Base-by-base conservation (phyloP, 2,797 vertebrate genomes). In the Scolopax rusticola region DNA sequence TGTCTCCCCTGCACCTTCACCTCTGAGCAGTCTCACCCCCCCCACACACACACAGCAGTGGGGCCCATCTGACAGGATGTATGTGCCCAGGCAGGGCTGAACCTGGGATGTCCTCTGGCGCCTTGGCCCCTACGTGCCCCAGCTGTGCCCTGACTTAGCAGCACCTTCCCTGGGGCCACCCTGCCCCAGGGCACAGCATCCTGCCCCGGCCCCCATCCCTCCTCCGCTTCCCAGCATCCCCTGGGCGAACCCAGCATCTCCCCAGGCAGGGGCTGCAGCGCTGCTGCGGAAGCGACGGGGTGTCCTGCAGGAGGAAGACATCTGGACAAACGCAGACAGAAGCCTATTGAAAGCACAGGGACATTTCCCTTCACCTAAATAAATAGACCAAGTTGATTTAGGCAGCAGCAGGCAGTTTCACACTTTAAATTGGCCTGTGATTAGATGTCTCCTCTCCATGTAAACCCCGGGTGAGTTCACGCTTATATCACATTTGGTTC, bases 51-150 rank as follows among this genome's bases (percentile, higher is more conserved):
- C 12, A 8, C 60, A 36, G 36, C 27, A 59, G 56, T 10, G 5
- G 21, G 11, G 23, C 6, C 6, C 1, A 1, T 36, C 69, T 64
- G 28, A 36, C 45, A 7, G 13, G 17, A 25, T 2, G 0, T 2
- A 7, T 32, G 23, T 10, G 61, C 6, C 30, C 25, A 19, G 56
- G 16, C 38, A 23, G 0, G 2, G 43, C 51, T 40, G 28, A n/a
- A 40, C 41, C 9, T 60, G 81, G 24, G 0, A 5, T 41, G 25
- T 71, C 17, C 40, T 27, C 14, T 3, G 2, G 50, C 0, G 0
- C 48, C 40, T 36, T 4, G 8, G 17, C 11, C 9, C 28, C 0
- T 0, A 20, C 2, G 8, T 53, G 25, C 21, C 27, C 19, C 82
- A 0, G 0, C 41, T 56, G 27, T 56, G 30, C 40, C 51, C 61